Percentiles rank a stretch among this genome's conserved stretches.
These are phyloP conservation scores for Lapara coniferarum DNA, from an alignment of 2,888 invertebrate genomes.

Conservation along the genomic window DNA sequence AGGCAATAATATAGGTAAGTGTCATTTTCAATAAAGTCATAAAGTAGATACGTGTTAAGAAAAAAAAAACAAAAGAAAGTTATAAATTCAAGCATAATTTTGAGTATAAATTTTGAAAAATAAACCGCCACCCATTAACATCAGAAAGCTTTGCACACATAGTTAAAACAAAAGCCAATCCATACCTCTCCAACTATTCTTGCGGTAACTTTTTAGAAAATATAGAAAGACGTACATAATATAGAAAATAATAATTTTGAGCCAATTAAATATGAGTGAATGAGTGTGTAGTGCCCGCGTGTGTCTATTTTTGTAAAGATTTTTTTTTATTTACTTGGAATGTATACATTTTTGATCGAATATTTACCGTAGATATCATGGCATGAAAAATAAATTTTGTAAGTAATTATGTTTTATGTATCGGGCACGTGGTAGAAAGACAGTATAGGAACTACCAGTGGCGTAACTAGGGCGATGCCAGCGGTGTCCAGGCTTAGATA, in stretches of 20 bases:
- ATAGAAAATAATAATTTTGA: neutral
- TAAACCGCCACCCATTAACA: slow-evolving; percentile 20
- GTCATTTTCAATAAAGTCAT: too few species aligned
- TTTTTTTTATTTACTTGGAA: too few species aligned
- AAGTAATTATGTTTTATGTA: too few species aligned
- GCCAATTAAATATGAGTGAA: neutral
- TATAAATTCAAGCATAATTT: neutral
- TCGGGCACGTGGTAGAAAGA: too few species aligned
- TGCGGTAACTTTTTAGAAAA: neutral
- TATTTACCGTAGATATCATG: too few species aligned
- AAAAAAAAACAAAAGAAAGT: neutral
- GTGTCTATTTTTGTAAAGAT: neutral
- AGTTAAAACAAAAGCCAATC: slow-evolving; percentile 23
- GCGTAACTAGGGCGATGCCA: too few species aligned
- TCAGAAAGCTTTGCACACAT: slow-evolving; percentile 20
- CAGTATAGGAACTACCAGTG: too few species aligned
- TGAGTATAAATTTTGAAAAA: neutral
- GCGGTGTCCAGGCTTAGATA: too few species aligned
- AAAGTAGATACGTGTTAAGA: neutral
- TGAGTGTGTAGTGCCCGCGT: slow-evolving; percentile 6
- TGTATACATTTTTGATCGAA: too few species aligned
- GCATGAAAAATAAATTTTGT: too few species aligned
- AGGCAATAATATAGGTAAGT: too few species aligned
- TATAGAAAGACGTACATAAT: neutral
- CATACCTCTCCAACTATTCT: neutral